Evolutionary conservation across 1,140 invertebrate genomes (phyloP), one percentile per base, ranked within the genome.

Genomic region (Chironomus striatipennis): DNA sequence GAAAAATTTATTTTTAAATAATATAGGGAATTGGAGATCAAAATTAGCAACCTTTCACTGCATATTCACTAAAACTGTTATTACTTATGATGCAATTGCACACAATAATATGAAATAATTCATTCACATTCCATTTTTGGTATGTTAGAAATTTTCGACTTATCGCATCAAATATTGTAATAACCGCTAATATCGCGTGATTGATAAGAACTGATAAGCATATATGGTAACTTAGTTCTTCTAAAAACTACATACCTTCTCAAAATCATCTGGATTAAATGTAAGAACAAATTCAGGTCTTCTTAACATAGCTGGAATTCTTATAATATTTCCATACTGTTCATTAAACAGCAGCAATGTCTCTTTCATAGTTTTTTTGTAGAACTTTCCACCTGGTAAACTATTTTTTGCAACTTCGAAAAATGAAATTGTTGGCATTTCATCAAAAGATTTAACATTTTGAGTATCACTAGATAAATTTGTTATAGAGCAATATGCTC

Each of bases 221-320:
- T n/a, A n/a, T n/a, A n/a, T n/a, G n/a, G n/a, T n/a, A n/a, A n/a
- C n/a, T n/a, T n/a, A n/a, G n/a, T n/a, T n/a, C n/a, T n/a, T n/a
- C n/a, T n/a, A 17, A 42, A 10, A 18, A 42, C 1, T 15, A 42
- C 9, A 17, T 12, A 73, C n/a, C 4, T 74, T 74, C 73, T 80
- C 79, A 24, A 80, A 81, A 75, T 81, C 79, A n/a, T 78, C 72
- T 7, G 79, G 77, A 76, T 81, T 79, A 57, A 77, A 77, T 1
- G 79, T 79, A 7, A 73, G 74, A 4, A 81, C 4, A 9, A 78
- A 73, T 0, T 77, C 0, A 0, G 75, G 74, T n/a, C 74, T 75
- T 8, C 80, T 79, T n/a, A 81, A 77, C 0, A 78, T 73, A 0
- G 74, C 72, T 10, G 78, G 78, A 73, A 80, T 74, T 9, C 77